phyloP scores from a whole-genome alignment of 2,113 vertebrate genomes.

The Bubo blakistoni region DNA sequence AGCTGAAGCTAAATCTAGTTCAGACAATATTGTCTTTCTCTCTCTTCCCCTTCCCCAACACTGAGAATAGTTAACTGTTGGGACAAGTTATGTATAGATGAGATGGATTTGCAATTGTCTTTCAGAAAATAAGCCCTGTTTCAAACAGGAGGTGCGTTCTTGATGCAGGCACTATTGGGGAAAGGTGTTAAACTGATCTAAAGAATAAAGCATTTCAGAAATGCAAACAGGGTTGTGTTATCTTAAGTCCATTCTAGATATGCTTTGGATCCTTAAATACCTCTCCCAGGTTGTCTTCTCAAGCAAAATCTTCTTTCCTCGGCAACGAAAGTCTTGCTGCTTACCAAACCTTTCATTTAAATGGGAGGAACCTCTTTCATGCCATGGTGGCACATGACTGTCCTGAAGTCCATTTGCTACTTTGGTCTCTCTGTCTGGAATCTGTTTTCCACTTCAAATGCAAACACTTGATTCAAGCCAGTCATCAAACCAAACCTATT shows the following conservation, averaged over 20 bases:
- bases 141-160: not conserved
- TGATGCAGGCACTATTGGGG: not conserved
- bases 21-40: not conserved
- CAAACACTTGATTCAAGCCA: not conserved
- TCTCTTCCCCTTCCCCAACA: not conserved
- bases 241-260: not conserved
- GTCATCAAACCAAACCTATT: not conserved
- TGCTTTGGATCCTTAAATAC: not conserved
- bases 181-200: not conserved
- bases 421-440: not conserved
- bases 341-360: not conserved
- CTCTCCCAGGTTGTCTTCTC: not conserved
- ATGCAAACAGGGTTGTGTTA: not conserved
- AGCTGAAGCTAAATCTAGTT: not conserved
- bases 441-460: not conserved
- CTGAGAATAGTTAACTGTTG: not conserved
- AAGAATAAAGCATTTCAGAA: not conserved
- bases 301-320: not conserved
- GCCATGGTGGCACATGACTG: not conserved
- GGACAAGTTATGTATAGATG: not conserved
- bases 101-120: rapidly evolving
- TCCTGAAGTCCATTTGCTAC: not conserved
- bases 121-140: not conserved
- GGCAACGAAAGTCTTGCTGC: not conserved
- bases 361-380: not conserved